phyloP scores from a whole-genome alignment of 1,140 invertebrate genomes.

The Hetaerina americana region DNA sequence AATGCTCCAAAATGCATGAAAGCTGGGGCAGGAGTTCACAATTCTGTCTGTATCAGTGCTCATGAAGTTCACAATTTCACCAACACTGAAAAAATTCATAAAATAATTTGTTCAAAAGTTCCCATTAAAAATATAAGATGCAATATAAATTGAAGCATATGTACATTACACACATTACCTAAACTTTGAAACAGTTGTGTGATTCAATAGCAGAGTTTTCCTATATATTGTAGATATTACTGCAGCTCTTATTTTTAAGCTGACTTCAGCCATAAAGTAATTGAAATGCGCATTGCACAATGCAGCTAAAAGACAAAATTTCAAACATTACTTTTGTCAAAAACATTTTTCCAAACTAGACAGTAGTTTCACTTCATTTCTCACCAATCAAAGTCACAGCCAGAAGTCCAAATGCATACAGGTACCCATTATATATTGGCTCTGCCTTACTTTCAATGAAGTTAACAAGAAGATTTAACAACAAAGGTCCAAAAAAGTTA shows the following conservation, averaged over 20 bases:
- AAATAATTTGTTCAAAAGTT: slow-evolving; percentile 4
- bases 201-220: slow-evolving; percentile 57
- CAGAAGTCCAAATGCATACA: slow-evolving; percentile 64
- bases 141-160: slow-evolving; percentile 15
- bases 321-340: slow-evolving; percentile 6
- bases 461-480: slow-evolving; percentile 67
- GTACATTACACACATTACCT: slow-evolving; percentile 20
- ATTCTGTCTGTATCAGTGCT: slow-evolving; percentile 91
- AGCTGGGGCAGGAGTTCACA: slow-evolving; percentile 88
- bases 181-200: slow-evolving; percentile 24
- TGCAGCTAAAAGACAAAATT: slow-evolving; percentile 38
- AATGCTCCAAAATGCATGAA: slow-evolving; percentile 94
- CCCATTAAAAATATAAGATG: slow-evolving; percentile 4
- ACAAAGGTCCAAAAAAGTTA: slow-evolving; percentile 76
- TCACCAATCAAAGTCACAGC: slow-evolving; percentile 47
- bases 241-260: slow-evolving; percentile 72
- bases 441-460: slow-evolving; percentile 65
- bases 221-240: slow-evolving; percentile 75
- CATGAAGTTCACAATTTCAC: slow-evolving; percentile 93
- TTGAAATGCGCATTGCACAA: slow-evolving; percentile 80
- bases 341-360: background rate
- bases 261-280: slow-evolving; percentile 71
- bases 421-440: slow-evolving; percentile 54
- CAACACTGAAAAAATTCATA: slow-evolving; percentile 44
- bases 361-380: slow-evolving; percentile 11